phyloP scores from a whole-genome alignment of 2,888 invertebrate genomes.

The Drosophila basisetae region DNA sequence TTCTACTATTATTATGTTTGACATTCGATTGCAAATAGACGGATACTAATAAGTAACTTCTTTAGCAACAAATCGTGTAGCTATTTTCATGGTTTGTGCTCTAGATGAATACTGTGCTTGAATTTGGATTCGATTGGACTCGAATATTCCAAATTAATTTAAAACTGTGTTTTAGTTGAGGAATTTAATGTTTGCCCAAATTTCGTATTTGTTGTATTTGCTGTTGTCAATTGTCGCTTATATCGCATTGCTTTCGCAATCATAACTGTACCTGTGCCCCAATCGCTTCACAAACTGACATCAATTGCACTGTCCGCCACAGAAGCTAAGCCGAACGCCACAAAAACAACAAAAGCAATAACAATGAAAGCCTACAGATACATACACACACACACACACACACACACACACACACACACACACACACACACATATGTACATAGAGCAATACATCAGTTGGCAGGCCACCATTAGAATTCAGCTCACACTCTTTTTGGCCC shows the following conservation, averaged over 20 bases:
- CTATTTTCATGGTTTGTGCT: not conserved
- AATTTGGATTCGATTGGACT: not conserved
- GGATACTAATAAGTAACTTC: not conserved
- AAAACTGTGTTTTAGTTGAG: not conserved
- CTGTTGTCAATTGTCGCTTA: slow-evolving; percentile 1
- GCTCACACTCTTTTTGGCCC: slow-evolving; percentile 14
- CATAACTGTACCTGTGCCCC: slow-evolving; percentile 46
- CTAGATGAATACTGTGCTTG: not conserved
- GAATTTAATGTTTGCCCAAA: not conserved
- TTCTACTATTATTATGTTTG: not conserved
- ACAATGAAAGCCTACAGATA: slow-evolving; percentile 42
- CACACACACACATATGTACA: not conserved
- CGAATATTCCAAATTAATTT: not conserved
- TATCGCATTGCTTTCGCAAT: not conserved
- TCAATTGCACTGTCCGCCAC: slow-evolving; percentile 50
- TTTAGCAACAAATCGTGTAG: not conserved
- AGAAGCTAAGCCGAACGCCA: slow-evolving; percentile 30
- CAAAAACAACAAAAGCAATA: slow-evolving; percentile 28
- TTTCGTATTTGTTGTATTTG: not conserved
- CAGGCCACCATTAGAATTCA: slow-evolving; percentile 44
- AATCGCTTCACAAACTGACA: slow-evolving; percentile 40
- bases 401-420: slow-evolving; percentile 17
- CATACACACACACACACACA: slow-evolving; percentile 6
- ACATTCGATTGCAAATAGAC: not conserved
- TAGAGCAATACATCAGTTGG: slow-evolving; percentile 7